Evolutionary conservation across 2,888 invertebrate species (phyloP), one percentile per base, ranked within the genome.

Genomic region (Argyresthia goedartella): DNA sequence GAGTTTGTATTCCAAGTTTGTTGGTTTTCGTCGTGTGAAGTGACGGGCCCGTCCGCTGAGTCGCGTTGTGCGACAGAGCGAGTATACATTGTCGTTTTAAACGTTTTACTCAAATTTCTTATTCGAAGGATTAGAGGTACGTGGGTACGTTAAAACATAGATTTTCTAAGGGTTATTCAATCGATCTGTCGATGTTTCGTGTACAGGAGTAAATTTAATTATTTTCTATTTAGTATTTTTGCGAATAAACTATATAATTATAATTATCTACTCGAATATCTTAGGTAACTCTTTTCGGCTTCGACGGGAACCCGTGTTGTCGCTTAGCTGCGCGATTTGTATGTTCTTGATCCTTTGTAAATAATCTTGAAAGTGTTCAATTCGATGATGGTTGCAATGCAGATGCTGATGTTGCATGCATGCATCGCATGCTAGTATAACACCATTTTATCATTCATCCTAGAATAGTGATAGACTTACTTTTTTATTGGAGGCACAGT

Each of bases 181-280:
- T 69, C 63, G 63, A 65, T 67, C 65, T 67, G 64, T 69, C 69
- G 69, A 69, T 64, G 67, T 67, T 70, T 65, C 66, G 63, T 75
- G 73, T 76, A 75, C 75, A 72, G 73, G 69, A 59, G 25, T 25
- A 25, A 25, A 25, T 25, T 68, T 67, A 67, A 69, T 73, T 67
- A 67, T 73, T 71, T 71, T 70, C 65, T 67, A 67, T 51, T 44
- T 53, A 44, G 34, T 53, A 69, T 73, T 74, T 25, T 73, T 76
- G 80, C 6, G 25, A 25, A 25, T 25, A 25, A 25, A 25, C 25
- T 25, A 25, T 25, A 25, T 25, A 25, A 2, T 6, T 25, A 25
- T 81, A 73, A 80, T 81, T 79, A 77, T 81, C 76, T 80, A 79
- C 84, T 84, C 84, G 84, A 84, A 85, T 82, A 84, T 80, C 76